phyloP scores from a whole-genome alignment of 2,113 vertebrate species.

The Danionella cerebrum region DNA sequence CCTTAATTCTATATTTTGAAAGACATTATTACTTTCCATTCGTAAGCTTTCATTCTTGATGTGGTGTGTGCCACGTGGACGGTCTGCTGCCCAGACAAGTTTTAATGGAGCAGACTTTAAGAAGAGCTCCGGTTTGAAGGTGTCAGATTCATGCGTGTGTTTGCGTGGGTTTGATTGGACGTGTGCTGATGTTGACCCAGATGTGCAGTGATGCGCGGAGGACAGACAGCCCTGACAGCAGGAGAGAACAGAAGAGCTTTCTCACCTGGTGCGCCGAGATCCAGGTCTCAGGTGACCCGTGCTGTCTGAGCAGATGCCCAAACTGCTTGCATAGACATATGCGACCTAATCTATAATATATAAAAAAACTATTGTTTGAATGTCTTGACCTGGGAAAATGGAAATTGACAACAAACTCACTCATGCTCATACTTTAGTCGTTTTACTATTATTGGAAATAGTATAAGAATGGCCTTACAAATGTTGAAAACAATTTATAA shows the following conservation, averaged over 20 bases:
- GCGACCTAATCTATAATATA: too few relatives aligned
- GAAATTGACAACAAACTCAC: too few relatives aligned
- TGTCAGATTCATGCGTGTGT: conserved; percentile 3
- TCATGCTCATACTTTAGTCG: too few relatives aligned
- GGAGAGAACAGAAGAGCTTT: conserved; percentile 20
- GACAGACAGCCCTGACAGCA: conserved; percentile 32
- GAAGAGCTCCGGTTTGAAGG: not conserved
- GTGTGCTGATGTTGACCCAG: conserved; percentile 39
- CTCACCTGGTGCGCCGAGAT: conserved; percentile 14
- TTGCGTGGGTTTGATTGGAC: conserved; percentile 21
- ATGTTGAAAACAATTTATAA: too few relatives aligned
- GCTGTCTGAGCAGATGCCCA: not conserved
- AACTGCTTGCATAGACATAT: too few relatives aligned
- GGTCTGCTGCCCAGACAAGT: not conserved
- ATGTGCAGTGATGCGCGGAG: conserved; percentile 28
- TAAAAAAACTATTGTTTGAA: too few relatives aligned
- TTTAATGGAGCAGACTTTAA: not conserved
- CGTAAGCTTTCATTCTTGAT: not conserved
- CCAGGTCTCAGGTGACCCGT: conserved; percentile 1
- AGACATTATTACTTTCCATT: too few relatives aligned
- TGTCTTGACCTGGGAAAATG: too few relatives aligned
- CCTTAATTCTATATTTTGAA: too few relatives aligned
- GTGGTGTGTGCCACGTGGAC: not conserved
- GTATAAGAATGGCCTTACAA: too few relatives aligned
- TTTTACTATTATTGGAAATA: too few relatives aligned